Percentiles rank a stretch among this genome's conserved stretches.
These are phyloP conservation scores for Periophthalmus magnuspinnatus DNA, from an alignment of 2,797 vertebrate species.

Conservation along the genomic window DNA sequence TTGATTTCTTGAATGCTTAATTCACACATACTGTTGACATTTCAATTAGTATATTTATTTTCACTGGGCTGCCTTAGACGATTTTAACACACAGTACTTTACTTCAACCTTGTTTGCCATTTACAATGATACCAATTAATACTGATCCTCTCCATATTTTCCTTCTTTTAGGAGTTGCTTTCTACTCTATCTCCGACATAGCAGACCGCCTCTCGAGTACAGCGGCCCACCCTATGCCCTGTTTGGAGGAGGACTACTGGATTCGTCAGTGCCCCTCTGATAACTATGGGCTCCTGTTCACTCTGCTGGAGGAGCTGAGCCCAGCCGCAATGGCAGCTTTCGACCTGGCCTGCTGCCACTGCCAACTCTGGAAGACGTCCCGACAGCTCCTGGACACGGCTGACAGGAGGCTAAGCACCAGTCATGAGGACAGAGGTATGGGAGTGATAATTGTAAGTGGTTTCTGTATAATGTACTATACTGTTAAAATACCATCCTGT, in stretches of 20 bases:
- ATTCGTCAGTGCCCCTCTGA: conserved; percentile 74
- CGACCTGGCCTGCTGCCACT: conserved; percentile 93
- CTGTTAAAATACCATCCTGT: too few species aligned
- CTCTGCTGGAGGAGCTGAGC: conserved; percentile 87
- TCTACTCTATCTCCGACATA: conserved; percentile 96
- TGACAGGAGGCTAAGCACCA: conserved; percentile 82
- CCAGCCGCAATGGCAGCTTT: conserved; percentile 91
- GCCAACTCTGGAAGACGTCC: conserved; percentile 93
- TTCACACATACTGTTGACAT: background rate
- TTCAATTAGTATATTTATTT: background rate
- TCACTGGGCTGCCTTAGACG: background rate
- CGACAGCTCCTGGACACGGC: conserved; percentile 93
- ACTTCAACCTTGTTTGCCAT: background rate
- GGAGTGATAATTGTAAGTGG: background rate
- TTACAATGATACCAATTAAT: background rate
- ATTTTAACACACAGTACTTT: background rate
- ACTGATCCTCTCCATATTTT: background rate
- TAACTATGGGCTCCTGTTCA: conserved; percentile 68
- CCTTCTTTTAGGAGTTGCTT: conserved; percentile 86
- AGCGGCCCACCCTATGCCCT: conserved; percentile 79
- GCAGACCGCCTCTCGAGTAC: conserved; percentile 89
- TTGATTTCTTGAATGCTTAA: too few species aligned
- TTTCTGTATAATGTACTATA: background rate
- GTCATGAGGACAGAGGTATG: conserved; percentile 83
- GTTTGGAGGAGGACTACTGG: conserved; percentile 91